phyloP scores from a whole-genome alignment of 2,888 invertebrate species.

The Brenthis daphne region DNA sequence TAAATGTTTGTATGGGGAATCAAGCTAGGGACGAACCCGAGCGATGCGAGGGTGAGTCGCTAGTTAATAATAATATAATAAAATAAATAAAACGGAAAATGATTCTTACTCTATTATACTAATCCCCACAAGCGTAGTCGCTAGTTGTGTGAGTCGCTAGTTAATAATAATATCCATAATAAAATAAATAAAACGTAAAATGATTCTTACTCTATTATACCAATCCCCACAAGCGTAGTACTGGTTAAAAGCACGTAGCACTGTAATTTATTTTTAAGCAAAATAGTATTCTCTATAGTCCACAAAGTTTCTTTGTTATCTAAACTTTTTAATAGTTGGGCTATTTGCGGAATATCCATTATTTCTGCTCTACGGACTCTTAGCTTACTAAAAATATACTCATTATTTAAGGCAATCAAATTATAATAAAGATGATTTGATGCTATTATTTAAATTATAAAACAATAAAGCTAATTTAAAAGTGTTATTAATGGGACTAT shows the following conservation, averaged over 20 bases:
- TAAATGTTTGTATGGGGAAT: too few relatives aligned
- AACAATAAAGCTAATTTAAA: neutral
- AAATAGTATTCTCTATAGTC: constrained; percentile 58
- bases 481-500: too few relatives aligned
- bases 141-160: too few relatives aligned
- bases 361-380: constrained; percentile 68
- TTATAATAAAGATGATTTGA: too few relatives aligned
- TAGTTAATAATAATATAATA: neutral
- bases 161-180: neutral
- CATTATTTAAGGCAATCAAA: constrained; percentile 4
- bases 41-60: too few relatives aligned
- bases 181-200: neutral
- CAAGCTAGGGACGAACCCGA: too few relatives aligned
- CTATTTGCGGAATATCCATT: constrained; percentile 64
- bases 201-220: constrained; percentile 64
- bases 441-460: neutral
- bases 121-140: constrained; percentile 58
- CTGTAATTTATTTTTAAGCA: constrained; percentile 47
- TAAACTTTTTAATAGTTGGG: constrained; percentile 54
- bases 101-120: constrained; percentile 67
- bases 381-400: constrained; percentile 54
- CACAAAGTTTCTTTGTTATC: constrained; percentile 61
- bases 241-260: constrained; percentile 64
- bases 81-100: neutral
- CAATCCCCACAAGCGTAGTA: constrained; percentile 59